Base-by-base conservation (phyloP, 2,797 vertebrate genomes). In the Sparus aurata region DNA sequence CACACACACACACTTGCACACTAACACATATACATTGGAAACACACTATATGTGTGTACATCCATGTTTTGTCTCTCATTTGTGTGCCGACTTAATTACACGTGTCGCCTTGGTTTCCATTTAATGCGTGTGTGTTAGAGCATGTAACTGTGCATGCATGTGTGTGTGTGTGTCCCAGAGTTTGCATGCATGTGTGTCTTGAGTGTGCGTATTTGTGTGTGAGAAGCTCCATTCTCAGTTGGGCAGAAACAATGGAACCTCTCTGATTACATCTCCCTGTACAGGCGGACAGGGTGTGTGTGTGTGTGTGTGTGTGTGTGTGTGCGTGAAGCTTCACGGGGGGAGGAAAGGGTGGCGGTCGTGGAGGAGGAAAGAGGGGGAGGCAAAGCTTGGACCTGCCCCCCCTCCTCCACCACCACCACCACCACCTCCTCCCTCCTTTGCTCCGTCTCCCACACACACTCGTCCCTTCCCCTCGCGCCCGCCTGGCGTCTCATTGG, bases 201-300 rank as follows among this genome's bases (percentile, higher is more conserved):
- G 64, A 68, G 74, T 79, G 80, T 84, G 80, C 84, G 69, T 82
- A 64, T 75, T 73, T 87, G 82, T 83, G 80, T 87, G 83, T 87
- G 81, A 79, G 80, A 84, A 76, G 72, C 83, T 85, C 55, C 75
- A 67, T 76, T 90, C 88, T 89, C 78, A 86, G 80, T 86, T 87
- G 86, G 85, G 69, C 86, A 92, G 88, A 89, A 94, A 94, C 92
- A 93, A 94, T 93, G 86, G 91, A 87, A 86, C 57, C 83, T 84
- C 88, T 91, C 89, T 90, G 93, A 94, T 94, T 93, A 93, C 88
- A 93, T 93, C 92, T 93, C 85, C 73, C 79, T 83, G 85, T 87
- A 73, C 75, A 80, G 77, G 69, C 83, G 25, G 70, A 85, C 80
- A 69, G 79, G 23, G 88, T 83, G 85, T 85, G 81, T 83, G 78